Base-by-base conservation (phyloP, 2,113 vertebrate genomes). In the Terrapene triunguis region DNA sequence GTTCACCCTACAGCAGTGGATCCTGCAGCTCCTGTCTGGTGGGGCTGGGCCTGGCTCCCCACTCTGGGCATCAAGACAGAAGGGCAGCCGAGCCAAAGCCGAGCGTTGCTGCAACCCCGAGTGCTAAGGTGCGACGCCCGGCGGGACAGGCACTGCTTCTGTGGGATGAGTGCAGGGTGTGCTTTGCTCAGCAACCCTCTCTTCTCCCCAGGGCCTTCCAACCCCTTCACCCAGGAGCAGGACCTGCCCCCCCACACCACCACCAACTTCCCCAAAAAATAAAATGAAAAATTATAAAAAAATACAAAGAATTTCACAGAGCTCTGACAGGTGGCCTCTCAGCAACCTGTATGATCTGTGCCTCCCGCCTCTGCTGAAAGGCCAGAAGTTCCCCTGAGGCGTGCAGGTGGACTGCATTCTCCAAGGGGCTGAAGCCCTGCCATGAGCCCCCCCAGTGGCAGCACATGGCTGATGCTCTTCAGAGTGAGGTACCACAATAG, bases 301-400 rank as follows among this genome's bases (percentile, higher is more conserved):
- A 69, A 38, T 21, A 38, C 5, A 38, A 38, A 38, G 32, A 72
- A 72, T 72, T 17, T 38, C 35, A 17, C 62, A 35, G 16, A 19
- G 65, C n/a, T 19, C 35, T 72, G 65, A 9, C 8, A 72, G n/a
- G n/a, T 16, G 8, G n/a, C 35, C 65, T 17, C 35, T 38, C 65
- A 72, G n/a, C 51, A 89, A 54, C 76, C 79, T 80, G 17, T 4
- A 5, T 55, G 4, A 42, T 57, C 19, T 35, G 3, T 81, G 44
- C 42, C 87, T 54, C n/a, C 16, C 38, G 44, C 72, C 84, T 69
- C 76, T 90, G 59, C 82, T 50, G 6, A 5, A 59, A 80, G 76
- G 14, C 42, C 47, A 84, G 83, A 85, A 88, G 57, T 86, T 87
- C 90, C 92, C 79, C 92, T 74, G 96, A 94, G 85, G 89, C 44